Evolutionary conservation across 2,113 vertebrate genomes (phyloP).

Genomic region (Macrotis lagotis): DNA sequence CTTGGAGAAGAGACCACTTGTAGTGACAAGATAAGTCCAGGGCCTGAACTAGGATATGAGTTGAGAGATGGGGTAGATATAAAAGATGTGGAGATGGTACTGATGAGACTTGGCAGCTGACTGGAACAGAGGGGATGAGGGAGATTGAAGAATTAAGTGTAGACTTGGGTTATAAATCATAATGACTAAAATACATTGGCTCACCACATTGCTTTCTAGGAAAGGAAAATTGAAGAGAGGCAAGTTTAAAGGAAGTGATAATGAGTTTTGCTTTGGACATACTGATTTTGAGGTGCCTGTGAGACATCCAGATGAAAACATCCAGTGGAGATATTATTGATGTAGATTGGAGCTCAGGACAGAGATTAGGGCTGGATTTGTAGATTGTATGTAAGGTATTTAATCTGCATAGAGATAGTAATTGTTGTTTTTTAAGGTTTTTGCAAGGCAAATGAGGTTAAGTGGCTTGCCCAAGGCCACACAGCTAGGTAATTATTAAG

Average conservation of each 20-base stretch:
- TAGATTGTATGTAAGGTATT: background rate
- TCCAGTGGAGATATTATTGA: background rate
- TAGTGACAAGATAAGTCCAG: background rate
- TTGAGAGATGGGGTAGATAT: background rate
- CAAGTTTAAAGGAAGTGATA: background rate
- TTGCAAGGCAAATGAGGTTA: too few relatives aligned
- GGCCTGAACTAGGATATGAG: background rate
- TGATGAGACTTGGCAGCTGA: background rate
- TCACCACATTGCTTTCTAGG: too few relatives aligned
- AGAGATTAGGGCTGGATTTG: background rate
- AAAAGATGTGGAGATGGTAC: background rate
- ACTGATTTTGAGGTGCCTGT: background rate
- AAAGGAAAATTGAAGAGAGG: background rate
- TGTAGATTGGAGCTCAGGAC: background rate
- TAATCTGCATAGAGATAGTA: background rate
- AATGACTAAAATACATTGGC: background rate
- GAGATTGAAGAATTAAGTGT: background rate
- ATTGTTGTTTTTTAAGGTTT: too few relatives aligned
- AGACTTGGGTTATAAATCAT: background rate
- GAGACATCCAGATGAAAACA: background rate
- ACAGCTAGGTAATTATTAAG: too few relatives aligned
- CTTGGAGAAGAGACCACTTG: background rate
- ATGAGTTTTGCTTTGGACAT: background rate
- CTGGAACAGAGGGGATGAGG: background rate
- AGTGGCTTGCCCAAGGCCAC: too few relatives aligned